phyloP scores from a whole-genome alignment of 2,113 vertebrate species.

The Hyperoodon ampullatus region DNA sequence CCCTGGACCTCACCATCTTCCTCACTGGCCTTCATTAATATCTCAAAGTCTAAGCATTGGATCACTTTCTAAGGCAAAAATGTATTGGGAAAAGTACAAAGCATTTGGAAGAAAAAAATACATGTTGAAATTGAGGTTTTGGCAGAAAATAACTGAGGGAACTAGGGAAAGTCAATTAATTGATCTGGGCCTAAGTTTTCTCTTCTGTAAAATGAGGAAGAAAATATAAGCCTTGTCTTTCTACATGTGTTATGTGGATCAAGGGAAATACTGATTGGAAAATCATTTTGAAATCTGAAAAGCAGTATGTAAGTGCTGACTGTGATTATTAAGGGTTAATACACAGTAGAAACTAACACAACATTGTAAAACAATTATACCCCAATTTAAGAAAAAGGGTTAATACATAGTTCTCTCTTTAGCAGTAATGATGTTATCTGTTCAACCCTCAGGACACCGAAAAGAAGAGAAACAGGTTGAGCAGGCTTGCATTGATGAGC shows the following conservation, averaged over 20 bases:
- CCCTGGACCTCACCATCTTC: background rate
- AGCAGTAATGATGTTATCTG: background rate
- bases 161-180: background rate
- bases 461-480: background rate
- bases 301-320: background rate
- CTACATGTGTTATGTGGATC: background rate
- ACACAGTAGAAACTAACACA: too few relatives aligned
- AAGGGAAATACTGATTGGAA: background rate
- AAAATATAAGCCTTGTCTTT: background rate
- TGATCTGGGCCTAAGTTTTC: background rate
- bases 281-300: background rate
- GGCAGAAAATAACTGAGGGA: background rate
- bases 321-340: background rate
- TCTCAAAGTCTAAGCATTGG: background rate
- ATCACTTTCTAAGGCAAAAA: background rate
- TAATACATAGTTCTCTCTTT: background rate
- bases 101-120: conserved; percentile 32
- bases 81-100: background rate
- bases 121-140: background rate
- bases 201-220: background rate
- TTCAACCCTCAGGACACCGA: background rate
- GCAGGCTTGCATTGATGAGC: background rate
- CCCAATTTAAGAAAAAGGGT: too few relatives aligned
- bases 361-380: too few relatives aligned
- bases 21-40: background rate